Evolutionary conservation across 2,888 invertebrate genomes (phyloP), one percentile per base, ranked within the genome.

Genomic region (Xestia sexstrigata): DNA sequence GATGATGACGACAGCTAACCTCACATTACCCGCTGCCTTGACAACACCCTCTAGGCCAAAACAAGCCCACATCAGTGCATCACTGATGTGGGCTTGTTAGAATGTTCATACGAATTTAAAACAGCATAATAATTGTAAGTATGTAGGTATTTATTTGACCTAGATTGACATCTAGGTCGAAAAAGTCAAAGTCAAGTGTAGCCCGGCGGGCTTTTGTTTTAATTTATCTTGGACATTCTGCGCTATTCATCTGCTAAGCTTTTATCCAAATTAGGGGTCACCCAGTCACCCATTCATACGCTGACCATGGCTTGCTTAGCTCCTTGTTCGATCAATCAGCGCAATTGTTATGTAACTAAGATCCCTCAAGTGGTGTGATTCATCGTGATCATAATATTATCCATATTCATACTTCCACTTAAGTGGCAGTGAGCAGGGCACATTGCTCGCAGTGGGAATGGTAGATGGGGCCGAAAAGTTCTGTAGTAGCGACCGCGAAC

Each of bases 151-250:
- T n/a, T n/a, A 39, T 63, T 39, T 39, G 23, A 63, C 63, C 39
- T 63, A 63, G 39, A 63, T 39, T 39, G 0, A 15, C 0, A 63
- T 13, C 30, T 20, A 39, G 15, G 15, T n/a, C 39, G 15, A 65
- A 47, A 70, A 69, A 23, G 70, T 52, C 70, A 73, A 45, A 45
- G 73, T 73, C 73, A 70, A 30, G 73, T 65, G 73, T 45, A 20
- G 55, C 71, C 55, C 70, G 17, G 30, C 23, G 73, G 73, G 71
- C 52, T 70, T 70, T 70, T 52, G 42, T 70, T 42, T 70, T 73
- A 55, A 30, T 55, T 8, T 65, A 65, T 42, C n/a, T 35, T 9
- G 35, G n/a, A 42, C 42, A 26, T 45, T 42, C 7, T 65, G 3
- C 4, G 3, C 17, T 65, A 65, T 65, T 73, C 70, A 73, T 55